Base-by-base conservation (phyloP, 2,888 invertebrate genomes). In the Meghimatium bilineatum region DNA sequence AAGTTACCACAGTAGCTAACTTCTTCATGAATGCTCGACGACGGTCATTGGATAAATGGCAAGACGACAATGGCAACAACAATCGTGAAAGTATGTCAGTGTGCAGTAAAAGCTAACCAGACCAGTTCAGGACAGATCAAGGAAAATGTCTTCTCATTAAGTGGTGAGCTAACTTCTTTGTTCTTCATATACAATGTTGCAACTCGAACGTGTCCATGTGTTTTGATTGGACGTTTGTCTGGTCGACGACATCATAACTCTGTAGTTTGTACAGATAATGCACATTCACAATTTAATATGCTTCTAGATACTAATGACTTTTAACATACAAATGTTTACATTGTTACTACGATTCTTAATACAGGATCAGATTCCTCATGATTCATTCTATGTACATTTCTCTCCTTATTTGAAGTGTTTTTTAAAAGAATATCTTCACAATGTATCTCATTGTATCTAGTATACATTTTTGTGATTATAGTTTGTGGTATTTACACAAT, bases 21-120 rank as follows among this genome's bases (percentile, higher is more conserved):
- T 99, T 99, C 95, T 99, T 99, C 95, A 99, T 99, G 99, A 99
- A 99, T 94, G 99, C 99, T 26, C 95, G 99, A 86, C 95, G 99
- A 90, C 96, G 99, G 88, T 94, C 94, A 52, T 93, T 95, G 89
- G 99, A 99, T 94, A 99, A 99, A 93, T 99, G 99, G 98, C 97
- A 97, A 94, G 93, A 93, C 86, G 98, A 98, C 93, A 98, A 98
- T 91, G 97, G 91, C 96, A 91, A 91, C 87, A 90, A 90, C 87
- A 91, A 90, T 82, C 88, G 92, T 36, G 91, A 92, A 83, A 90
- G 90, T 87, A 89, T 89, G 85, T 86, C 88, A 63, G 85, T 84
- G 66, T 88, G 88, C 80, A 86, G 82, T 84, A 88, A 88, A 83
- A 88, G 88, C 85, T 88, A 88, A 86, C 87, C 74, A 38, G 44